Base-by-base conservation (phyloP, 1,140 invertebrate genomes). In the Oryctes rhinoceros region DNA sequence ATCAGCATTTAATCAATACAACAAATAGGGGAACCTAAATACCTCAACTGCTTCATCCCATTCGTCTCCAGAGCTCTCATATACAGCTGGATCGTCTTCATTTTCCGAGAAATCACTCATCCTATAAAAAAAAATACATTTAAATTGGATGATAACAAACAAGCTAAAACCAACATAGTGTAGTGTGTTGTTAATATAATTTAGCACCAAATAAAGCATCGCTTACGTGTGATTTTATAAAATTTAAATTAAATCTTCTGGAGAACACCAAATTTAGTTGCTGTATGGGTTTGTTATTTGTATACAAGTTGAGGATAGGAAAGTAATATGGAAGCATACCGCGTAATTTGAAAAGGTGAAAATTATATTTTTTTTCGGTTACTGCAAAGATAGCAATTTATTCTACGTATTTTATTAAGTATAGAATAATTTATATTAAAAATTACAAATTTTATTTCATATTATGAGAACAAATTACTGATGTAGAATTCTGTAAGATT, bases 51-150 rank as follows among this genome's bases (percentile, higher is more conserved):
- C 62, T 49, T 76, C 78, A 24, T 81, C 81, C 86, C 86, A 87
- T 81, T 87, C 86, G 53, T 86, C 85, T 10, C 84, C 85, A 13
- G 86, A 86, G 48, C 86, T 87, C 76, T 87, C 83, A 78, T 84
- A 87, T 44, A 84, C 83, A 37, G 85, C 83, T 18, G 86, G 85
- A 80, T 87, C 86, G 67, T 87, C 86, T 80, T 87, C 85, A 75
- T 85, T 85, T 80, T 86, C 86, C 0, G 86, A 86, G 75, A 79
- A 82, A 80, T 85, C 81, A 24, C 78, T 67, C 78, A 79, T 79
- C 39, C 77, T 78, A n/a, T 2, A 78, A 78, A 4, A 59, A 53
- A 53, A 53, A 53, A n/a, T 53, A 13, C n/a, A 53, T 53, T 53
- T 2, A 30, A 30, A 30, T 30, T 30, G 0, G 24, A 30, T 30